phyloP scores from a whole-genome alignment of 2,797 vertebrate species.

The Smutsia temminckii region DNA sequence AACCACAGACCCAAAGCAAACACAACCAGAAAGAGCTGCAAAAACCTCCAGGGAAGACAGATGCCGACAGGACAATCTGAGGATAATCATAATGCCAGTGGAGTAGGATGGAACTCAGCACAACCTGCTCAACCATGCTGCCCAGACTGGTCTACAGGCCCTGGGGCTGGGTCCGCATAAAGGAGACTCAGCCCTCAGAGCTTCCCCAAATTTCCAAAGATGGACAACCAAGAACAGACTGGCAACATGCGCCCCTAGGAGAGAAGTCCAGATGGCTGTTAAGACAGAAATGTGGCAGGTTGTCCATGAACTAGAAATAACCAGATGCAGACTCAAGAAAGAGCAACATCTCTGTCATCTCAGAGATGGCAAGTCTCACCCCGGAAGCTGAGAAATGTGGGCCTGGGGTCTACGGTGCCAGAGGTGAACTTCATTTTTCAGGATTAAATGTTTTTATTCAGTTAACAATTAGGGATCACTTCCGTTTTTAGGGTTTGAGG shows the following conservation, averaged over 20 bases:
- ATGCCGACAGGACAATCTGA: background rate
- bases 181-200: background rate
- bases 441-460: background rate
- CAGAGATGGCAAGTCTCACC: background rate
- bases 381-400: background rate
- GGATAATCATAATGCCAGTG: background rate
- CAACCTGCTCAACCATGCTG: background rate
- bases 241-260: background rate
- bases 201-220: background rate
- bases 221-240: background rate
- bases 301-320: background rate
- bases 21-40: background rate
- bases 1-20: slow-evolving; percentile 49
- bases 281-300: background rate
- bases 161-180: background rate
- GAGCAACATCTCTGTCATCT: background rate
- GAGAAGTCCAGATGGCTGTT: background rate
- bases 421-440: background rate
- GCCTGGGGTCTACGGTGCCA: background rate
- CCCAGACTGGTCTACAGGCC: background rate
- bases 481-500: background rate
- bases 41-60: background rate
- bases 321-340: background rate
- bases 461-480: background rate
- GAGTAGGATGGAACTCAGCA: background rate